phyloP scores from a whole-genome alignment of 2,113 vertebrate species.

The Thunnus maccoyii region DNA sequence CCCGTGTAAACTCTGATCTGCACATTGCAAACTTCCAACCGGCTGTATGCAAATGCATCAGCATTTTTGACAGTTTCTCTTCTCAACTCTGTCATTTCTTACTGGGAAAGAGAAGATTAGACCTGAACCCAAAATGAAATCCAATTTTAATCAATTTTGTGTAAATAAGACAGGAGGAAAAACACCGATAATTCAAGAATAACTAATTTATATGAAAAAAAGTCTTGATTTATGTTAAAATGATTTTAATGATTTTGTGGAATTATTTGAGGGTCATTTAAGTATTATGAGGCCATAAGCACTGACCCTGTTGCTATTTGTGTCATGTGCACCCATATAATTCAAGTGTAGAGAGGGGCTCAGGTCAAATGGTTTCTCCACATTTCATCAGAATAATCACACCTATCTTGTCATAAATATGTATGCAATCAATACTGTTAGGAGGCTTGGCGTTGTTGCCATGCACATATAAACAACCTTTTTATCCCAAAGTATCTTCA shows the following conservation, averaged over 20 bases:
- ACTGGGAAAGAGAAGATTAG: slow-evolving; percentile 1
- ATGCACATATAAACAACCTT: background rate
- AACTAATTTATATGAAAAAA: no score
- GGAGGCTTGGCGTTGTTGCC: background rate
- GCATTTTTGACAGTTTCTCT: background rate
- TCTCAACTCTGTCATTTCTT: background rate
- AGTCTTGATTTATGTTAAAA: background rate
- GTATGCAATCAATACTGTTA: background rate
- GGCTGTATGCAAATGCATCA: slow-evolving; percentile 24
- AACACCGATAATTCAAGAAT: background rate
- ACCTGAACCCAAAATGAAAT: background rate
- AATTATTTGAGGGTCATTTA: slow-evolving; percentile 1
- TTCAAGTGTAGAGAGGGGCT: background rate
- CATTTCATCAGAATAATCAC: background rate
- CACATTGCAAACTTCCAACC: slow-evolving; percentile 17
- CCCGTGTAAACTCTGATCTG: slow-evolving; percentile 37
- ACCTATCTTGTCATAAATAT: no score
- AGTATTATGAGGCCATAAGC: slow-evolving; percentile 1
- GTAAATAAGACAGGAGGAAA: background rate
- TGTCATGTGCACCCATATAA: background rate
- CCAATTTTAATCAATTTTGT: background rate
- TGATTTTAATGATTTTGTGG: background rate
- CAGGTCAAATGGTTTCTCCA: background rate
- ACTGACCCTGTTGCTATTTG: slow-evolving; percentile 1
- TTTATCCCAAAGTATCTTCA: no score